These are phyloP conservation scores for Myoxocephalus aenaeus DNA, from an alignment of 2,797 vertebrate genomes.

Conservation along the genomic window DNA sequence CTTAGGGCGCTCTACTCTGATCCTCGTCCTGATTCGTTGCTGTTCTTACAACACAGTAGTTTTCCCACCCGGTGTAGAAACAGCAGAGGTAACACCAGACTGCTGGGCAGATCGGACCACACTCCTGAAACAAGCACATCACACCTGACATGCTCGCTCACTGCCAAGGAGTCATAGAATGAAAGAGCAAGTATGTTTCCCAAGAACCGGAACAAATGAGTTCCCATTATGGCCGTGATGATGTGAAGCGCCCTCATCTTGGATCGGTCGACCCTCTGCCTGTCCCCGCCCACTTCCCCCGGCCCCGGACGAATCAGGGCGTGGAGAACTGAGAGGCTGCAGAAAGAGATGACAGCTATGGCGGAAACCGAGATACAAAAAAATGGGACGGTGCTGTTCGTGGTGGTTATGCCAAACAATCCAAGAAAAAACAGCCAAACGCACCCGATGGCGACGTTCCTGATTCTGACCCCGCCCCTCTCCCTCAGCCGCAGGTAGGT, in stretches of 20 bases:
- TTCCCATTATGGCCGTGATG: conserved; percentile 24
- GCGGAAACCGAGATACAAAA: accelerated
- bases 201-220: conserved; percentile 1
- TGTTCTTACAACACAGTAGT: neutral
- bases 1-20: too few relatives aligned
- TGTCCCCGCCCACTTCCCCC: neutral
- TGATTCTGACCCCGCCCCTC: conserved; percentile 2
- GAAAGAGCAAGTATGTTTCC: neutral
- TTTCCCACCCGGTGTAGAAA: conserved; percentile 40
- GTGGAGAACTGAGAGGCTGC: conserved; percentile 2
- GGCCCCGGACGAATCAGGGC: conserved; percentile 22
- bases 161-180: neutral
- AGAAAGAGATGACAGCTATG: neutral
- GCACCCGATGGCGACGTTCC: conserved; percentile 5
- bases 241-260: conserved; percentile 41
- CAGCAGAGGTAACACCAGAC: conserved; percentile 44
- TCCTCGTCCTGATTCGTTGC: neutral
- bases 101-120: conserved; percentile 39
- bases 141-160: neutral
- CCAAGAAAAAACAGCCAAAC: neutral
- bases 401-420: accelerated
- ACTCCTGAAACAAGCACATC: neutral
- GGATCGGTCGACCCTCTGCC: neutral
- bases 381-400: accelerated
- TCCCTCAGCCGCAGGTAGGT: conserved; percentile 44